Evolutionary conservation across 2,888 invertebrate species (phyloP), one percentile per base, ranked within the genome.

Genomic region (Parnassius orleans): DNA sequence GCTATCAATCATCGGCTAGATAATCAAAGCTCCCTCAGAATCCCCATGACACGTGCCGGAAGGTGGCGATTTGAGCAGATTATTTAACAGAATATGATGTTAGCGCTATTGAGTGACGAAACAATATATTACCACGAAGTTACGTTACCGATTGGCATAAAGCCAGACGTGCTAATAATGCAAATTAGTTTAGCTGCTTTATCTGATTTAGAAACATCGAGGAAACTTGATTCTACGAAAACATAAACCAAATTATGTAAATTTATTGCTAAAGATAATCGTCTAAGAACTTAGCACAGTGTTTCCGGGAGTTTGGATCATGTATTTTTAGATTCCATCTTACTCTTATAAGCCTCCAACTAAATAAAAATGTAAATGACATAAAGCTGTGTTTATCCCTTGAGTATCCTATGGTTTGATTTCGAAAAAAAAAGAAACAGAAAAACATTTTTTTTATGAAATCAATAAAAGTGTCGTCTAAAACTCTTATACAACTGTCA

Each of bases 1-100:
- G 80, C 83, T 85, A 88, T 90, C 88, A 87, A 89, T 89, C 88
- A 87, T 80, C 78, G 69, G 73, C 68, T 72, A 80, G 82, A 87
- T 88, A 46, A 46, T 46, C 33, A 87, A 88, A 81, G 82, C 83
- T 84, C 33, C 33, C 33, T 33, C 33, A 33, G 33, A 83, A 86
- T 83, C 83, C 79, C 80, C 69, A 72, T 79, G 79, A 80, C 78
- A 77, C 68, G 74, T 72, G 73, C 78, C 83, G 85, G 87, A 86
- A 83, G 76, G 78, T 71, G 77, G 74, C 74, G 77, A 78, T 80
- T 76, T 71, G 67, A 69, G 68, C 68, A 65, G 48, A 60, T 66
- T 59, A 55, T 15, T 24, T 54, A 19, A 58, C 50, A 47, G 65
- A 70, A 69, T 72, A 73, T 70, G 70, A 63, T 69, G 62, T 68